Evolutionary conservation across 2,888 invertebrate genomes (phyloP).

Genomic region (Synergus japonicus): DNA sequence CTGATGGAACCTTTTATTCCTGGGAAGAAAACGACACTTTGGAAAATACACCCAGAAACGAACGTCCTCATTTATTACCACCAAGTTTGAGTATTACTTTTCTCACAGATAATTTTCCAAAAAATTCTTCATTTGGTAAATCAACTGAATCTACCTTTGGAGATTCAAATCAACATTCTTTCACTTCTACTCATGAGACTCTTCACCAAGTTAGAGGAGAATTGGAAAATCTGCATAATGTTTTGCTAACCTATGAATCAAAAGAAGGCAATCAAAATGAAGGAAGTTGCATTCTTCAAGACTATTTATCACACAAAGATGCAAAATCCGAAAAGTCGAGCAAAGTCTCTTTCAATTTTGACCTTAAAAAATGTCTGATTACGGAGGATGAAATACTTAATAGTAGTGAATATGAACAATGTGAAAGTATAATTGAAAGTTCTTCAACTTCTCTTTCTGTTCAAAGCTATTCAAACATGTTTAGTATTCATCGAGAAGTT

Average conservation of each 20-base stretch:
- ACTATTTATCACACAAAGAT: neutral
- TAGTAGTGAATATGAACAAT: conserved; percentile 48
- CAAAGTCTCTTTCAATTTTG: neutral
- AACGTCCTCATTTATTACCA: conserved; percentile 41
- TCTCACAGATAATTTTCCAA: conserved; percentile 45
- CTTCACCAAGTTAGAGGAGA: conserved; percentile 62
- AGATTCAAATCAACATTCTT: neutral
- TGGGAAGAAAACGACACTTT: neutral
- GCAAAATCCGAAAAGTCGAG: neutral
- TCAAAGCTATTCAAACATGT: conserved; percentile 24
- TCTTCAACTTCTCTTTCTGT: conserved; percentile 42
- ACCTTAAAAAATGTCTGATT: neutral
- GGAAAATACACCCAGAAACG: conserved; percentile 11
- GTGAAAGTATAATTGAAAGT: conserved; percentile 43
- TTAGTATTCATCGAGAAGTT: neutral
- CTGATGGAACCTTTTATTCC: conserved; percentile 31
- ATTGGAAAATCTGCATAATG: conserved; percentile 63
- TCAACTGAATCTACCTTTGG: conserved; percentile 10
- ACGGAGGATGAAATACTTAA: conserved; percentile 10
- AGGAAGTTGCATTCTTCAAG: neutral
- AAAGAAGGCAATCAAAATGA: conserved; percentile 36
- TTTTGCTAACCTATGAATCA: conserved; percentile 57
- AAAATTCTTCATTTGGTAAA: conserved; percentile 19
- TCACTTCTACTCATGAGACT: conserved; percentile 49
- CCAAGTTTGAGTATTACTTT: conserved; percentile 52